These are phyloP conservation scores for Nephila pilipes DNA, from an alignment of 1,140 invertebrate genomes.

Conservation along the genomic window DNA sequence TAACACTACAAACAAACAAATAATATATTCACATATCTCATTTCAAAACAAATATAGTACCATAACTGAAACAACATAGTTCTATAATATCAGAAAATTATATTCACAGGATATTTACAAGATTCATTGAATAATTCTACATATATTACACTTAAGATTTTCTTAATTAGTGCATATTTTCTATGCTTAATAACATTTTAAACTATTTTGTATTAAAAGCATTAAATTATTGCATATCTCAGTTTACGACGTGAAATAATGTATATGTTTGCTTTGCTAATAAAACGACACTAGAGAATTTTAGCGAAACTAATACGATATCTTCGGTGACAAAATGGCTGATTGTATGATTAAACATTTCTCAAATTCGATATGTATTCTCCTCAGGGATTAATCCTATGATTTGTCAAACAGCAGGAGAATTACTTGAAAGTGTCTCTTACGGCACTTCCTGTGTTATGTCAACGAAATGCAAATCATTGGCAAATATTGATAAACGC, in stretches of 20 bases:
- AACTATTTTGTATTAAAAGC: not conserved
- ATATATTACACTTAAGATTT: too few relatives aligned
- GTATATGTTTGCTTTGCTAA: not conserved
- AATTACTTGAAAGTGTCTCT: not conserved
- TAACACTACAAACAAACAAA: too few relatives aligned
- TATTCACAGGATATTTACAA: too few relatives aligned
- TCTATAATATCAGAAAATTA: too few relatives aligned
- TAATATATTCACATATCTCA: too few relatives aligned
- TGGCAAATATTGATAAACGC: not conserved
- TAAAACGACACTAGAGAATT: not conserved
- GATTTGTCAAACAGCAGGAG: not conserved
- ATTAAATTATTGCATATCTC: not conserved
- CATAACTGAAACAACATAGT: too few relatives aligned
- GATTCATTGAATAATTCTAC: too few relatives aligned
- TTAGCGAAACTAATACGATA: not conserved
- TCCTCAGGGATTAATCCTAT: not conserved
- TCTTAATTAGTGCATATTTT: too few relatives aligned
- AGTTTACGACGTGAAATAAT: not conserved
- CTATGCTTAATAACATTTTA: too few relatives aligned
- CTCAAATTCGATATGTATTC: not conserved
- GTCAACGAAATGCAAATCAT: not conserved
- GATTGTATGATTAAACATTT: not conserved
- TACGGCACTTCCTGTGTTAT: not conserved
- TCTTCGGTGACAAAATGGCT: not conserved
- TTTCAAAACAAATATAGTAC: too few relatives aligned